Evolutionary conservation across 2,888 invertebrate species (phyloP).

Genomic region (Tenthredo mesomela): DNA sequence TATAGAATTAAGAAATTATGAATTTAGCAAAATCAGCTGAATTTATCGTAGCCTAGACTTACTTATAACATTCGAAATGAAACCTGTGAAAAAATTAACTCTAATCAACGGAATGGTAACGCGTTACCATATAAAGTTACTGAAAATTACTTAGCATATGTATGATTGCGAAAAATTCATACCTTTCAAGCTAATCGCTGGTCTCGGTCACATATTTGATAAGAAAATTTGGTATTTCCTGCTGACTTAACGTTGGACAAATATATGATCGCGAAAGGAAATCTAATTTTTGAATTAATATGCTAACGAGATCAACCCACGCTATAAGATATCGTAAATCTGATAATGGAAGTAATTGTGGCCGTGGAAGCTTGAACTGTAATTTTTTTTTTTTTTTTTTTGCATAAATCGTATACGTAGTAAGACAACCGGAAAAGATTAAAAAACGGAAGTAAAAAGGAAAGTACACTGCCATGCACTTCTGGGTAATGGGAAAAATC

Average conservation of each 20-base stretch:
- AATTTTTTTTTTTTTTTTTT: background rate
- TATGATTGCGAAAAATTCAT: background rate
- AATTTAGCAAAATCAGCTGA: background rate
- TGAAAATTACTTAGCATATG: background rate
- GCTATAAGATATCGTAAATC: slow-evolving; percentile 1
- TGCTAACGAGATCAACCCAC: slow-evolving; percentile 32
- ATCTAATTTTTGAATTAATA: background rate
- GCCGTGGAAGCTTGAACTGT: background rate
- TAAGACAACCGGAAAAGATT: background rate
- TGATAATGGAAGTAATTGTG: background rate
- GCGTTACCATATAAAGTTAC: slow-evolving; percentile 26
- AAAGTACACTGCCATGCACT: background rate
- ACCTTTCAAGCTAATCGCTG: background rate
- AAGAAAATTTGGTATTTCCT: slow-evolving; percentile 43
- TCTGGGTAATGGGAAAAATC: background rate
- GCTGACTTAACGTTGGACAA: background rate
- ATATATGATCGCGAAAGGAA: slow-evolving; percentile 2
- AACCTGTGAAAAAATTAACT: background rate
- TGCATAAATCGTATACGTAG: background rate
- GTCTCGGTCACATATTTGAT: background rate
- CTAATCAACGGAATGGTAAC: background rate
- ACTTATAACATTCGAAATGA: background rate
- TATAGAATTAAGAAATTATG: background rate
- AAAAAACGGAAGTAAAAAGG: background rate
- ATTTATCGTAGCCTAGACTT: background rate